Base-by-base conservation (phyloP, 2,888 invertebrate species). In the Prenolepis imparis region DNA sequence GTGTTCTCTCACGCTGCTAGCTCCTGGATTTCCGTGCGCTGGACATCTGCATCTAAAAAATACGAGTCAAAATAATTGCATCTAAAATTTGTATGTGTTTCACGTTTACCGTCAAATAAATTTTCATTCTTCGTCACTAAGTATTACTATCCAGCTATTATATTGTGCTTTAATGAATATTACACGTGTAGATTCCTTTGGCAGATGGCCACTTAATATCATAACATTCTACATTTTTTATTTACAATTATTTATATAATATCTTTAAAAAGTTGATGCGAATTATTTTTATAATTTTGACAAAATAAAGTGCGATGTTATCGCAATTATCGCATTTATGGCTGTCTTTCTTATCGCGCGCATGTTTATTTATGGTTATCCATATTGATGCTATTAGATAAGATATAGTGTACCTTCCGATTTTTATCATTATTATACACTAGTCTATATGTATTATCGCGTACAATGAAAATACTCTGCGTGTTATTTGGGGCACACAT, bases 41-140 rank as follows among this genome's bases (percentile, higher is more conserved):
- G 98, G 98, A 93, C 98, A 98, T 93, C 96, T 96, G 92, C 97
- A 97, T 70, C 97, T 97, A 92, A 73, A 84, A 57, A 78, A 86
- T 11, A 28, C 39, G n/a, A 28, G n/a, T 28, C 0, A 28, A 2
- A 36, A 12, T 15, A 52, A 21, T 41, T 48, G 8, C 5, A 48
- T n/a, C 32, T n/a, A 18, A 78, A 77, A 44, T 59, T 18, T 18
- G 64, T 8, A 5, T 15, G 8, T 32, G 8, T 32, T 55, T 11
- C 1, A 28, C 15, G n/a, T 32, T 36, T 72, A n/a, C 12, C 8
- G 11, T 41, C 24, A 18, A 41, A n/a, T 12, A 39, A 4, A 32
- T 8, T 32, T 52, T 11, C 8, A 36, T 57, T 59, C 12, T 61
- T 80, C 1, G 8, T 32, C 2, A 1, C 1, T 24, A 52, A 59